These are phyloP conservation scores for Caenorhabditis imperialis DNA, from an alignment of 2,888 invertebrate genomes.

Conservation along the genomic window DNA sequence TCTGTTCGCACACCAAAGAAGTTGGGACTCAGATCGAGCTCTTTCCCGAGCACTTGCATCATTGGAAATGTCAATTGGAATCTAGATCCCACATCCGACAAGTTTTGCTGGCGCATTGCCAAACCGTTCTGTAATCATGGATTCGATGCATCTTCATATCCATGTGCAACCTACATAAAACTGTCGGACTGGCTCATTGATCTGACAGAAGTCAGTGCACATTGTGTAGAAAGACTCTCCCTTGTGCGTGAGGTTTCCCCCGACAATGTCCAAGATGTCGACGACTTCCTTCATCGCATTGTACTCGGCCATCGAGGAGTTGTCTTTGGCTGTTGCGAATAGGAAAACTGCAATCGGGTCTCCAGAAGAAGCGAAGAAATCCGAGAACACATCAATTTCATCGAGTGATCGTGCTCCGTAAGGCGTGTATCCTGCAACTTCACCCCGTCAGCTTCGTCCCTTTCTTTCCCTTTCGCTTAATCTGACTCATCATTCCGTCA, in stretches of 20 bases:
- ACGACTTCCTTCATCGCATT: constrained; percentile 67
- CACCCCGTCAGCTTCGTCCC: constrained; percentile 2
- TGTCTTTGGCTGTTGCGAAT: constrained; percentile 69
- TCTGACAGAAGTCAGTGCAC: constrained; percentile 73
- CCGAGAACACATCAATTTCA: constrained; percentile 66
- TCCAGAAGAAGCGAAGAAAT: constrained; percentile 65
- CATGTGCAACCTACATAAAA: constrained; percentile 59
- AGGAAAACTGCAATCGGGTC: constrained; percentile 70
- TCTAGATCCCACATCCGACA: constrained; percentile 43
- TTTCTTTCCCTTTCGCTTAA: constrained; percentile 6
- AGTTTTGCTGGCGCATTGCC: constrained; percentile 48
- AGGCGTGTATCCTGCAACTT: constrained; percentile 72
- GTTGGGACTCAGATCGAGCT: constrained; percentile 72
- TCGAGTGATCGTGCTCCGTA: constrained; percentile 68
- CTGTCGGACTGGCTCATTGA: constrained; percentile 74
- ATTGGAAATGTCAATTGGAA: constrained; percentile 71
- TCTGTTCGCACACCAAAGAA: constrained; percentile 71
- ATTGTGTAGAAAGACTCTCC: constrained; percentile 67
- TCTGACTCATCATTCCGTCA: constrained; percentile 6
- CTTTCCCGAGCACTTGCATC: constrained; percentile 71
- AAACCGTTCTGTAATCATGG: constrained; percentile 67
- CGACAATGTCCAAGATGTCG: constrained; percentile 66
- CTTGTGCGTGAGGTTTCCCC: constrained; percentile 58
- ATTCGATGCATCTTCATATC: background rate
- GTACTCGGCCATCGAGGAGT: constrained; percentile 63